Percentiles rank a stretch among this genome's conserved stretches.
These are phyloP conservation scores for Drosophila yooni DNA, from an alignment of 2,888 invertebrate genomes.

Conservation along the genomic window DNA sequence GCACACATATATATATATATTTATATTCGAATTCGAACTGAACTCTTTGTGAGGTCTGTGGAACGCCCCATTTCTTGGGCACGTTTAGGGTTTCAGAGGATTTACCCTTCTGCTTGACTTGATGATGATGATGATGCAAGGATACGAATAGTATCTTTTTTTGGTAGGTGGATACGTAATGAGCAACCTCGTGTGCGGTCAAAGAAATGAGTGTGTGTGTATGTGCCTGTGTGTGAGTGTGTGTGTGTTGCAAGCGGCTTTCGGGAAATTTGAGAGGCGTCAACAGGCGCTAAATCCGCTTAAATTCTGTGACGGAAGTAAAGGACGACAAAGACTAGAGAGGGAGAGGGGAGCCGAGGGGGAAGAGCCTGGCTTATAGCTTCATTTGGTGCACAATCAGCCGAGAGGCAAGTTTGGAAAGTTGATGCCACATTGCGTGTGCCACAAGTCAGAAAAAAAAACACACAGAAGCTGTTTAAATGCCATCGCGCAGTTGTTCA, in stretches of 20 bases:
- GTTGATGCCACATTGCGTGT: constrained; percentile 56
- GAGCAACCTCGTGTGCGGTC: constrained; percentile 75
- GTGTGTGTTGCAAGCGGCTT: constrained; percentile 37
- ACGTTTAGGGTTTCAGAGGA: constrained; percentile 72
- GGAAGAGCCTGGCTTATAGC: constrained; percentile 23
- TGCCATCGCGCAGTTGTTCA: constrained; percentile 32
- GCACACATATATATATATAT: not conserved
- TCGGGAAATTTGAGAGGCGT: constrained; percentile 82
- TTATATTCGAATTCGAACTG: not conserved
- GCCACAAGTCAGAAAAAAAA: constrained; percentile 26
- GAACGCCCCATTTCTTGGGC: constrained; percentile 63
- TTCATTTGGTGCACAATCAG: constrained; percentile 28
- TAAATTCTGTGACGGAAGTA: constrained; percentile 69
- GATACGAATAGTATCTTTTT: constrained; percentile 34
- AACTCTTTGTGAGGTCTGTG: constrained; percentile 67
- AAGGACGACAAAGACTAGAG: not conserved
- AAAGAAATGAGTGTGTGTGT: constrained; percentile 11
- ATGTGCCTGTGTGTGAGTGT: not conserved
- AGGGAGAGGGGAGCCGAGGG: not conserved
- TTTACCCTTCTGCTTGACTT: constrained; percentile 43
- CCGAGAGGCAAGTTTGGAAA: constrained; percentile 35
- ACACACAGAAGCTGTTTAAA: constrained; percentile 58
- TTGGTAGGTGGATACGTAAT: constrained; percentile 59
- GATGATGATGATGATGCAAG: constrained; percentile 53
- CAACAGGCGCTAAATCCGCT: constrained; percentile 83